phyloP scores from a whole-genome alignment of 2,888 invertebrate species.

The Neoscelio sp. region DNA sequence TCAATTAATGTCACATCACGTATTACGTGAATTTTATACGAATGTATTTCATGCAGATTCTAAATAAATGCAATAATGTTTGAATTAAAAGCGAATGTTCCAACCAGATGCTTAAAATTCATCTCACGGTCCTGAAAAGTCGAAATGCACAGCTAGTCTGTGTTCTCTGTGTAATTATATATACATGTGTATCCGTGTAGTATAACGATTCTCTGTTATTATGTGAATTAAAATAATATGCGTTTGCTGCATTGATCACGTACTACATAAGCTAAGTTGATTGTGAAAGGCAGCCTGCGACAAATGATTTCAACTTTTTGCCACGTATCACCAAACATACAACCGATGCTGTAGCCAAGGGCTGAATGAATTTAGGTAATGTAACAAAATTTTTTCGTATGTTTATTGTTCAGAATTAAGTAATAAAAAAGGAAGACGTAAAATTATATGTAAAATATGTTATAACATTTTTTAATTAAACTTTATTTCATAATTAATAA shows the following conservation, averaged over 20 bases:
- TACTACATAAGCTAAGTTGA: constrained; percentile 18
- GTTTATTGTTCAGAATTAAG: no score
- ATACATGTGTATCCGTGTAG: neutral
- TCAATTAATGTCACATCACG: constrained; percentile 34
- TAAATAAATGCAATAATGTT: constrained; percentile 2
- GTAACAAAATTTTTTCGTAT: constrained; percentile 13
- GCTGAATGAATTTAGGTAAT: constrained; percentile 7
- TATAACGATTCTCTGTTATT: constrained; percentile 44
- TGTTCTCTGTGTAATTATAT: constrained; percentile 27
- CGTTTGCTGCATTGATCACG: constrained; percentile 36
- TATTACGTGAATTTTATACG: constrained; percentile 10
- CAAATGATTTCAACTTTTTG: constrained; percentile 31
- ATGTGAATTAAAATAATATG: constrained; percentile 42
- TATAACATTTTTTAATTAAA: no score
- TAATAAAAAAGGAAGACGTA: no score
- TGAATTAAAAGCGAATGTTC: no score
- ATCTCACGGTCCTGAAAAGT: constrained; percentile 13
- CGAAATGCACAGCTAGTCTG: neutral
- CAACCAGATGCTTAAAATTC: constrained; percentile 10
- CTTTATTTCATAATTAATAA: no score
- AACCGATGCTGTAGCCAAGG: neutral
- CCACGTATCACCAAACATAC: neutral
- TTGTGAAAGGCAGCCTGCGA: constrained; percentile 46
- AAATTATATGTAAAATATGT: no score
- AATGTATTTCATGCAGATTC: neutral